Conservation (phyloP, 1,140 invertebrate genomes). For the Cherax quadricarinatus region DNA sequence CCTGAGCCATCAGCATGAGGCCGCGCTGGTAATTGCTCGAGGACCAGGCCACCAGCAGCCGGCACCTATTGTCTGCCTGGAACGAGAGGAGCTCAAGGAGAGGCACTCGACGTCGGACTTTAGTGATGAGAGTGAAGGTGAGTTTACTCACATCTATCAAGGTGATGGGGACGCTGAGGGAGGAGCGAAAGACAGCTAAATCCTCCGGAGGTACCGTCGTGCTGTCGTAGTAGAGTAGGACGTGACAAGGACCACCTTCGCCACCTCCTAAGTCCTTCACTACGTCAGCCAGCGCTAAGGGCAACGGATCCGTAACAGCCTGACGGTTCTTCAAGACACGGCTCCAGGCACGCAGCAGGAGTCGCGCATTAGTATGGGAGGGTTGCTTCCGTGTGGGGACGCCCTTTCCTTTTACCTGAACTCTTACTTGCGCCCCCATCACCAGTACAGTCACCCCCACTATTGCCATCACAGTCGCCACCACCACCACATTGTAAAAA, state of each 20-base stretch:
- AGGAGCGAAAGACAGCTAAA: constrained; percentile 1
- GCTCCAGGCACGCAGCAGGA: background rate
- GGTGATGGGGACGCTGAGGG: constrained; percentile 34
- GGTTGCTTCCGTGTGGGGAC: background rate
- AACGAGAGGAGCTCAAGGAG: constrained; percentile 51
- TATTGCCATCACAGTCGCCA: background rate
- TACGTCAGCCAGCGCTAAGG: constrained; percentile 50
- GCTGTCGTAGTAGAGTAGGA: constrained; percentile 64
- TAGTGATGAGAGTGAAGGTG: constrained; percentile 60
- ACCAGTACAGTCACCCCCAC: background rate
- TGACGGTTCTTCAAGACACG: background rate
- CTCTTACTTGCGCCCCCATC: background rate
- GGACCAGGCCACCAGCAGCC: constrained; percentile 64
- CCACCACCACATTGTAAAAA: background rate
- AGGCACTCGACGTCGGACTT: constrained; percentile 31
- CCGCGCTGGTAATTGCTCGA: constrained; percentile 58
- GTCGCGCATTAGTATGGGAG: constrained; percentile 33
- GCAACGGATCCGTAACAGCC: constrained; percentile 20
- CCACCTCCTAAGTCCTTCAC: constrained; percentile 49
- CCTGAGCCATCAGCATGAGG: constrained; percentile 58
- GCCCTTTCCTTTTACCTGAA: background rate
- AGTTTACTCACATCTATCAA: constrained; percentile 65
- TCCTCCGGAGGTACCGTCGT: constrained; percentile 41
- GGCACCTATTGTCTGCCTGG: constrained; percentile 57
- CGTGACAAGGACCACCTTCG: constrained; percentile 42